Evolutionary conservation across 2,113 vertebrate species (phyloP).

Genomic region (Burhinus bistriatus): DNA sequence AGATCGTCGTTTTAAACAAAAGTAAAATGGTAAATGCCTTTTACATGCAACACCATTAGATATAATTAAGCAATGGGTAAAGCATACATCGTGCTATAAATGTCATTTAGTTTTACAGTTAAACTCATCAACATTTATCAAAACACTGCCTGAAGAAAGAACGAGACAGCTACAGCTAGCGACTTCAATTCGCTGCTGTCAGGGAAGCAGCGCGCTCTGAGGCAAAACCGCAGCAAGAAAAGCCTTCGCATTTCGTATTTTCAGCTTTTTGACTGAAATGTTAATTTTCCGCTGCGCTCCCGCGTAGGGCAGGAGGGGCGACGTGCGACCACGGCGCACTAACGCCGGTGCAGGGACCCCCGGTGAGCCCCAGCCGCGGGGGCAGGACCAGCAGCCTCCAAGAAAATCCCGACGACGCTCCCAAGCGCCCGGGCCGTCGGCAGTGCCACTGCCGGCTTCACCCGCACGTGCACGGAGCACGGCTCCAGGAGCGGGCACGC

Average conservation of each 20-base stretch:
- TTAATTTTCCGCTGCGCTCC: not conserved
- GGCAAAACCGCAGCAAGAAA: not conserved
- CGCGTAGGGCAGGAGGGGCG: too few species aligned
- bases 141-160: constrained; percentile 74
- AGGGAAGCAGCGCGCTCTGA: constrained; percentile 41
- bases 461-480: too few species aligned
- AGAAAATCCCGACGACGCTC: too few species aligned
- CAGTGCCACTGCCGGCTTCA: too few species aligned
- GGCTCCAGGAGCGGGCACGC: too few species aligned
- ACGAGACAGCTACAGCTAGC: constrained; percentile 46
- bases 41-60: constrained; percentile 70
- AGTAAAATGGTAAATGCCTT: constrained; percentile 72
- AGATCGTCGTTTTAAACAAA: constrained; percentile 70
- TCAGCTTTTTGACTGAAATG: not conserved
- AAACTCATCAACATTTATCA: constrained; percentile 81
- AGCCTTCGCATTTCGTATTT: not conserved
- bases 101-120: constrained; percentile 79
- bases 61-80: constrained; percentile 76
- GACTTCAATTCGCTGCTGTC: constrained; percentile 36
- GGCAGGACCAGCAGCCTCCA: not conserved
- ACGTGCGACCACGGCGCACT: too few species aligned
- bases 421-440: too few species aligned
- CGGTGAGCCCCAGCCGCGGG: too few species aligned
- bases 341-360: too few species aligned
- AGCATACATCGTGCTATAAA: constrained; percentile 70